These are phyloP conservation scores for Malaclemys terrapin DNA, from an alignment of 2,113 vertebrate species.

Conservation along the genomic window DNA sequence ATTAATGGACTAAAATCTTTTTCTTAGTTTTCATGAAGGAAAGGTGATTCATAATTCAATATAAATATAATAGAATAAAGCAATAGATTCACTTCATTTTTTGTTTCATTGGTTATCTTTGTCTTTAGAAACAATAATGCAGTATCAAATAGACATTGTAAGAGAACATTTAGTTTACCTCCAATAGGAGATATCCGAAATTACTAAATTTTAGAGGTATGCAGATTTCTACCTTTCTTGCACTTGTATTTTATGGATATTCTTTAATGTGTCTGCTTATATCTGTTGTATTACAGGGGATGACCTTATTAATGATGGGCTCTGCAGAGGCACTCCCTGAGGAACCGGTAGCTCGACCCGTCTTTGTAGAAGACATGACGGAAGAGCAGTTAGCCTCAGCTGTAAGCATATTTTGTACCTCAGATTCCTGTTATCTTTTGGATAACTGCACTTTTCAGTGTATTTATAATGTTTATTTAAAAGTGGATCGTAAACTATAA, in stretches of 20 bases:
- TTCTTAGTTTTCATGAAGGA: not conserved
- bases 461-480: not conserved
- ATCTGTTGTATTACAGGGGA: constrained; percentile 85
- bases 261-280: not conserved
- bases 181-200: not conserved
- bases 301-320: constrained; percentile 98
- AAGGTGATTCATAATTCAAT: not conserved
- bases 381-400: constrained; percentile 98
- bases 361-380: constrained; percentile 99
- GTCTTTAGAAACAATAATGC: not conserved
- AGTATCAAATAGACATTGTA: not conserved
- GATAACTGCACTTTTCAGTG: not conserved
- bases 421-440: not conserved
- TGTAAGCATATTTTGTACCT: constrained; percentile 79
- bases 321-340: constrained; percentile 95
- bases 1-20: not conserved
- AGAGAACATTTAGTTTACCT: not conserved
- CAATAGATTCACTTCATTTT: not conserved
- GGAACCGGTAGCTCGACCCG: constrained; percentile 90
- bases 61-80: not conserved
- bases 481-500: not conserved
- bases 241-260: not conserved
- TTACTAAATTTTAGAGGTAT: not conserved
- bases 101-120: not conserved
- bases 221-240: not conserved